Percentiles rank a stretch among this genome's conserved stretches.
Evolutionary conservation across 2,797 vertebrate species (phyloP).

Genomic region (Molossus alvarezi): DNA sequence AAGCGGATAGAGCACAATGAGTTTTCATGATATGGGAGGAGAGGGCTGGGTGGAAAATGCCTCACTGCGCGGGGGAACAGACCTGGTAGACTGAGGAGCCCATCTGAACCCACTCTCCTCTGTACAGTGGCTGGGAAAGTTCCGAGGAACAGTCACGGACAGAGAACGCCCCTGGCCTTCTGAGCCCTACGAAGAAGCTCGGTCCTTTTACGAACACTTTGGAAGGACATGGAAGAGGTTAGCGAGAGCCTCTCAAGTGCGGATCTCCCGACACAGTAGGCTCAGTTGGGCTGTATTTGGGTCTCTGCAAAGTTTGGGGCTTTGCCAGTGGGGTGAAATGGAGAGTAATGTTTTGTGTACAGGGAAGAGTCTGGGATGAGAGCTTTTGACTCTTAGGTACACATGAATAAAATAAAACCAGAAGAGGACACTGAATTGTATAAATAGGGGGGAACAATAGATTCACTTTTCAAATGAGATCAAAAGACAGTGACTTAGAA

Average conservation of each 20-base stretch:
- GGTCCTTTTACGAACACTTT: not conserved
- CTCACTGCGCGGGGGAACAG: not conserved
- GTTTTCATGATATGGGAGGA: not conserved
- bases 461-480: not conserved
- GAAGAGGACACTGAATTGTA: not conserved
- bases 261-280: rapidly evolving
- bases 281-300: not conserved
- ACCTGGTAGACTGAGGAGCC: not conserved
- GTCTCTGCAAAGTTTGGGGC: not conserved
- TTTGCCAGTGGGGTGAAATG: slow-evolving; percentile 1
- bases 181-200: not conserved
- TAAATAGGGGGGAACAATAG: not conserved
- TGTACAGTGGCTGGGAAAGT: not conserved
- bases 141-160: not conserved
- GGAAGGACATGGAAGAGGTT: too few species aligned
- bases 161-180: not conserved
- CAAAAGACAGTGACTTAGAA: not conserved
- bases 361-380: not conserved
- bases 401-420: not conserved
- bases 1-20: rapidly evolving
- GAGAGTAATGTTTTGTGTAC: not conserved
- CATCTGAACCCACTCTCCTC: not conserved
- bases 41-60: not conserved
- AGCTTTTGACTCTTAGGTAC: not conserved
- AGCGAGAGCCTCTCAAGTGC: not conserved